Evolutionary conservation across 2,113 vertebrate genomes (phyloP).

Genomic region (Leptobrachium ailaonicum): DNA sequence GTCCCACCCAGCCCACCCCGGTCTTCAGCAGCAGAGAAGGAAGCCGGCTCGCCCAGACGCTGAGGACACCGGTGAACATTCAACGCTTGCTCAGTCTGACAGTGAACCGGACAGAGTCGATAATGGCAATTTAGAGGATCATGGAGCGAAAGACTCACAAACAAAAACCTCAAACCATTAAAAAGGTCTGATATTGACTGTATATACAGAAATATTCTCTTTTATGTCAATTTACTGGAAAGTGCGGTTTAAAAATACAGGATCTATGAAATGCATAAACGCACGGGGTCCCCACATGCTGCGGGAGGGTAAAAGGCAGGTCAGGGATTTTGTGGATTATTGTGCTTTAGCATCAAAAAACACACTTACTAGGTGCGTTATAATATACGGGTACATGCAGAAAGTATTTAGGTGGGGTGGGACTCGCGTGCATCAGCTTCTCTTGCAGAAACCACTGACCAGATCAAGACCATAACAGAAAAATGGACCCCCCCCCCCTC

Average conservation of each 20-base stretch:
- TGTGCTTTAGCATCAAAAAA: too few species aligned
- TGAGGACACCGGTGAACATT: slow-evolving; percentile 19
- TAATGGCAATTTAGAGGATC: slow-evolving; percentile 49
- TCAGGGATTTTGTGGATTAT: too few species aligned
- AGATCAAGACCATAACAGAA: slow-evolving; percentile 6
- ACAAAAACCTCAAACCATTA: too few species aligned
- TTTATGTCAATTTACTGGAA: too few species aligned
- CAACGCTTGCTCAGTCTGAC: not conserved
- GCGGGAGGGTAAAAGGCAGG: too few species aligned
- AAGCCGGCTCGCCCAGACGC: slow-evolving; percentile 46
- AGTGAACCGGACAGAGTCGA: slow-evolving; percentile 54
- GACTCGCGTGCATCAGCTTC: slow-evolving; percentile 49
- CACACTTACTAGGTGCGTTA: too few species aligned
- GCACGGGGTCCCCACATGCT: too few species aligned
- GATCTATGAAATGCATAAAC: too few species aligned
- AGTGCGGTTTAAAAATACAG: too few species aligned
- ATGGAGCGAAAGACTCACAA: not conserved
- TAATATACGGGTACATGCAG: too few species aligned
- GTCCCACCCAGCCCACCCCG: slow-evolving; percentile 19
- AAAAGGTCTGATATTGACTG: too few species aligned
- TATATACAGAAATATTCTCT: too few species aligned
- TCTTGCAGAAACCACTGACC: not conserved
- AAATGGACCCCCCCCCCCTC: slow-evolving; percentile 49
- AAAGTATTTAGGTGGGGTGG: not conserved
- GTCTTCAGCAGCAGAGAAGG: not conserved